These are phyloP conservation scores for Coreoperca whiteheadi DNA, from an alignment of 2,113 vertebrate genomes.

Conservation along the genomic window DNA sequence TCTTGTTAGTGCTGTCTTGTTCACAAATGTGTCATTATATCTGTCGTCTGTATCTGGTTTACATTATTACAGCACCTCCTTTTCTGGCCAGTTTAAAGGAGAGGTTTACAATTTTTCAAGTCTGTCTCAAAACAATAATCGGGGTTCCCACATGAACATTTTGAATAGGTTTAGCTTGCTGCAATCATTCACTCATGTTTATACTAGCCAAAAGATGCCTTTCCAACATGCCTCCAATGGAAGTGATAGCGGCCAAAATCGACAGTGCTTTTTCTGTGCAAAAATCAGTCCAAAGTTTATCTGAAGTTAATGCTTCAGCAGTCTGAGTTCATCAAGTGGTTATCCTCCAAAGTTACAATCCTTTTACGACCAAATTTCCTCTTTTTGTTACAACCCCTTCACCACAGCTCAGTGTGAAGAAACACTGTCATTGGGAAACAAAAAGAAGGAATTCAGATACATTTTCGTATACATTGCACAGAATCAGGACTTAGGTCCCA, in stretches of 20 bases:
- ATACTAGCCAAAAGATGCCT: too few species aligned
- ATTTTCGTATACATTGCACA: background rate
- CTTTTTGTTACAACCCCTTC: too few species aligned
- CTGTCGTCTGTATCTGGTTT: conserved; percentile 29
- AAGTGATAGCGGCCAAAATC: too few species aligned
- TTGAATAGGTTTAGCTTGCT: background rate
- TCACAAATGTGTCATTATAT: conserved; percentile 25
- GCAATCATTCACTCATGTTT: background rate
- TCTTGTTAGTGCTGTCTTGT: conserved; percentile 18
- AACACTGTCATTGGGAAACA: background rate
- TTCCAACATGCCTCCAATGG: too few species aligned
- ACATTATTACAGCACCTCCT: conserved; percentile 32
- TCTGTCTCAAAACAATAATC: background rate
- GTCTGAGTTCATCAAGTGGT: too few species aligned
- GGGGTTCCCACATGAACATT: background rate
- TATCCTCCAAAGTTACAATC: background rate
- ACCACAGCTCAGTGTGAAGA: too few species aligned
- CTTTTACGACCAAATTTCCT: background rate
- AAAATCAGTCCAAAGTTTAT: too few species aligned
- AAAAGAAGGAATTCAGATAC: background rate
- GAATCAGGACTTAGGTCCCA: background rate
- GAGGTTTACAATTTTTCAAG: background rate
- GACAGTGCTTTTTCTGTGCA: too few species aligned
- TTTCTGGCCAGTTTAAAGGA: conserved; percentile 31
- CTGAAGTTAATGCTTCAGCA: too few species aligned